Evolutionary conservation across 2,888 invertebrate species (phyloP), one percentile per base, ranked within the genome.

Genomic region (Argynnis bischoffii): DNA sequence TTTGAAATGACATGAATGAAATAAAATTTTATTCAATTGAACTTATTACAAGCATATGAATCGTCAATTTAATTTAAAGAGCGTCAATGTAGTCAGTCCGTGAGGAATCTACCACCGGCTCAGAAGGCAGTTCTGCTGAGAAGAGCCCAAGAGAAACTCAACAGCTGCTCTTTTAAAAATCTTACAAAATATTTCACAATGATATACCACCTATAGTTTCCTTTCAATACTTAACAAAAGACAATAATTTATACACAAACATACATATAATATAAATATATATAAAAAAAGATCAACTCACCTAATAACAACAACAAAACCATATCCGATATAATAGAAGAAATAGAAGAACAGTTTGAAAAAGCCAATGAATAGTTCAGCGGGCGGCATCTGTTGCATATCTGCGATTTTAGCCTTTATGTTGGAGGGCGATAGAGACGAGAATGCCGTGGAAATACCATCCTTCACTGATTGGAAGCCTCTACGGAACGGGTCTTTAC

Each of bases 301-400:
- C 93, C 95, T 95, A 64, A 98, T 93, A 56, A 97, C 94, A 61
- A 95, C 94, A 63, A 95, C 93, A 57, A 96, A 94, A 1, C 97
- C 95, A 76, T 96, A 97, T 48, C 97, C 97, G 68, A 96, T 95
- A 81, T 98, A 97, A 85, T 97, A 98, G 89, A 98, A 97, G 66
- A 95, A 91, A 79, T 96, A 97, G 93, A 98, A 97, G 85, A 98
- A 96, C 84, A 97, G 94, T 85, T 96, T 98, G 90, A 98, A 96
- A 93, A 98, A 97, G 13, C 97, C 98, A 16, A 98, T 89, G 61
- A 97, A 94, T 1, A 99, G 86, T 86, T 99, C 98, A 0, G 96
- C 94, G 50, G 97, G 94, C 0, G 98, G 96, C 96, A 98, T 98
- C 76, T 97, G 96, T 79, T 98, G 97, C 93, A 98, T 94, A 77